Base-by-base conservation (phyloP, 2,797 vertebrate species). In the Lutjanus campechanus region DNA sequence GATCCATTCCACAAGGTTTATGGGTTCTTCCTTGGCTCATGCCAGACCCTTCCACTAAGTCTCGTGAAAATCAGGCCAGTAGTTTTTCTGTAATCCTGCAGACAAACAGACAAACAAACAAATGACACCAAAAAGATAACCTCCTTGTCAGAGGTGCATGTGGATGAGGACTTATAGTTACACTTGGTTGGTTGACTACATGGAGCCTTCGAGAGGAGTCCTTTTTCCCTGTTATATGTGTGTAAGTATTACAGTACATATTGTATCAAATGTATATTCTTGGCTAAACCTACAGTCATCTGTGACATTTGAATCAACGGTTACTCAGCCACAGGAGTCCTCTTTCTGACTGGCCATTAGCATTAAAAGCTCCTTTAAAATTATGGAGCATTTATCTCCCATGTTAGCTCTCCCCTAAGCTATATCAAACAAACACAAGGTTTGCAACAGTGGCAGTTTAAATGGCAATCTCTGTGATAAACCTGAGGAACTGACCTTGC, bases 401-500 rank as follows among this genome's bases (percentile, higher is more conserved):
- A 19, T 62, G 20, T 64, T 73, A 54, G 49, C 25, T 16, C n/a
- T 56, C 22, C 29, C 40, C 2, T 13, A 65, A 87, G 43, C 59
- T 40, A 69, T 71, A 81, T 53, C 56, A 82, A 85, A 81, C 50
- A 53, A 68, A 76, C 67, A 60, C 50, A 72, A 55, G 53, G n/a
- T 74, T 79, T 71, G 56, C 20, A 69, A 25, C 53, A 41, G 50
- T 44, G 29, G n/a, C 75, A 49, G 69, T 73, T 85, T 62, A 69
- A 88, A 85, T 41, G 49, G 60, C 49, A 77, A 74, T 82, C 63
- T 81, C 60, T 49, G 44, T 50, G 25, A 89, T 44, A 58, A 71
- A 76, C 59, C 55, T 36, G 12, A 66, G 66, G 72, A 78, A 69
- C 69, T 81, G 66, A 85, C 82, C 78, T 87, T 76, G 64, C 43